These are phyloP conservation scores for Entomobrya multifasciata DNA, from an alignment of 2,888 invertebrate genomes.

Conservation along the genomic window DNA sequence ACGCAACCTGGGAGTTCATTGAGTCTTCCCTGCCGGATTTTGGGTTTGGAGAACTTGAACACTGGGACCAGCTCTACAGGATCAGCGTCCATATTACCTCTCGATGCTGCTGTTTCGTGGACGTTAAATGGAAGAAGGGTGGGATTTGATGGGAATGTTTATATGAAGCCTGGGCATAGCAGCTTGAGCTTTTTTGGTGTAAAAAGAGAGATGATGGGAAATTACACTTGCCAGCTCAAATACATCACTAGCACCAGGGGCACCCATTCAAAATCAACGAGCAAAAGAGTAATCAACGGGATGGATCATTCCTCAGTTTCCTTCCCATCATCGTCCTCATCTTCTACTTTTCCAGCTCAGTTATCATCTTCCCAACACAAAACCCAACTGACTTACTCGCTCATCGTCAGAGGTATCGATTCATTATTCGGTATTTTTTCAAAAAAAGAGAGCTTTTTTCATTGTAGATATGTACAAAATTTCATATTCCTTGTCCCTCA, in stretches of 20 bases:
- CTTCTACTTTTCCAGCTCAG: slow-evolving; percentile 53
- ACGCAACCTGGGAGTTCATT: slow-evolving; percentile 74
- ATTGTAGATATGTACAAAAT: neutral
- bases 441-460: slow-evolving; percentile 3
- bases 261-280: slow-evolving; percentile 70
- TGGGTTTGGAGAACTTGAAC: slow-evolving; percentile 67
- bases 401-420: slow-evolving; percentile 78
- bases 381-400: slow-evolving; percentile 75
- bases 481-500: neutral
- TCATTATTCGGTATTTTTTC: slow-evolving; percentile 67
- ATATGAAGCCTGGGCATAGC: slow-evolving; percentile 76
- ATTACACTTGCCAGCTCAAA: slow-evolving; percentile 78
- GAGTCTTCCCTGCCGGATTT: slow-evolving; percentile 77
- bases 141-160: slow-evolving; percentile 74
- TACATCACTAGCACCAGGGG: slow-evolving; percentile 54
- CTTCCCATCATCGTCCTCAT: slow-evolving; percentile 59
- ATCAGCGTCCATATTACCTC: slow-evolving; percentile 42
- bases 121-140: slow-evolving; percentile 76
- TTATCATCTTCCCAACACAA: slow-evolving; percentile 49
- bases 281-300: slow-evolving; percentile 76
- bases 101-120: slow-evolving; percentile 72
- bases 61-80: slow-evolving; percentile 42
- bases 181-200: slow-evolving; percentile 75
- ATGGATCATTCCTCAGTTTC: slow-evolving; percentile 71
- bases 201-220: slow-evolving; percentile 76